Evolutionary conservation across 2,113 vertebrate genomes (phyloP).

Genomic region (Shinisaurus crocodilurus): DNA sequence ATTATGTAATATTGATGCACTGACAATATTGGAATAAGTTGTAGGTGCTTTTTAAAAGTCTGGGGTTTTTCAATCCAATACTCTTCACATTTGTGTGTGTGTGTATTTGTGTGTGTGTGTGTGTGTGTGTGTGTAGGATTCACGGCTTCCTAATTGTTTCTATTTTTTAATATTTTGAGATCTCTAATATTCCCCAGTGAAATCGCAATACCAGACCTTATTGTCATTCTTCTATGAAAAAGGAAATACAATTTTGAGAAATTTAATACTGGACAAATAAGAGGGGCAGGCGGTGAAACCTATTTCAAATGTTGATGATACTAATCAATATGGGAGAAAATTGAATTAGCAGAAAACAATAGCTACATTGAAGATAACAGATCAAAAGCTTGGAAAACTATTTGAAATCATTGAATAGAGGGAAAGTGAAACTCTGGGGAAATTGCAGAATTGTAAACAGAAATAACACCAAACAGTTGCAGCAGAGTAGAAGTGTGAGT

Average conservation of each 20-base stretch:
- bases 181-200: slow-evolving; percentile 8
- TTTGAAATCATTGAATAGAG: not conserved
- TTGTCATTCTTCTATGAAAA: slow-evolving; percentile 12
- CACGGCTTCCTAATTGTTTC: not conserved
- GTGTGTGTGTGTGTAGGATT: not conserved
- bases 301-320: slow-evolving; percentile 6
- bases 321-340: not conserved
- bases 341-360: not conserved
- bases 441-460: not conserved
- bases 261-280: slow-evolving; percentile 20
- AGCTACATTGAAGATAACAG: not conserved
- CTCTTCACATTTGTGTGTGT: not conserved
- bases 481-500: not conserved
- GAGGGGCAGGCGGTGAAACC: not conserved
- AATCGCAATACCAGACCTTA: not conserved
- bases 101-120: too few species aligned
- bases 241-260: slow-evolving; percentile 16
- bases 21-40: not conserved
- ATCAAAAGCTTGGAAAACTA: not conserved
- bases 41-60: not conserved
- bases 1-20: not conserved
- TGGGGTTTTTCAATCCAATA: not conserved
- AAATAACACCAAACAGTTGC: not conserved
- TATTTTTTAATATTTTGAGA: not conserved
- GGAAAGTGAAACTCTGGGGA: not conserved